These are phyloP conservation scores for Atrichornis clamosus DNA, from an alignment of 2,113 vertebrate species.

Conservation along the genomic window DNA sequence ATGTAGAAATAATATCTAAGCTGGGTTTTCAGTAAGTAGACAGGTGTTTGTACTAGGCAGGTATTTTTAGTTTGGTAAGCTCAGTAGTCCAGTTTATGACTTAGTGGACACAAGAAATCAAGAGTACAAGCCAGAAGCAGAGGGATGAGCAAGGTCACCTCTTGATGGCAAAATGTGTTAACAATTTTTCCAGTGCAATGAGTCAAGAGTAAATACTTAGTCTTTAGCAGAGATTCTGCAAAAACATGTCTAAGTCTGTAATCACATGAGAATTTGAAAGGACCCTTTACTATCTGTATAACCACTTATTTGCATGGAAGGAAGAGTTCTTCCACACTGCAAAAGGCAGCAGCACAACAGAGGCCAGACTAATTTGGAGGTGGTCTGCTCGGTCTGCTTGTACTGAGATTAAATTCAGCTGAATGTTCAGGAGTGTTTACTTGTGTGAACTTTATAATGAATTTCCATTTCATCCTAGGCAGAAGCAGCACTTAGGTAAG, in stretches of 20 bases:
- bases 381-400: neutral
- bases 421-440: neutral
- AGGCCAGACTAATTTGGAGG: neutral
- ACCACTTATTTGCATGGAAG: rapidly evolving
- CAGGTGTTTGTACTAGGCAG: neutral
- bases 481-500: neutral
- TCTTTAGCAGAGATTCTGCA: neutral
- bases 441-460: neutral
- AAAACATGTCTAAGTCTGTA: neutral
- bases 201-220: neutral
- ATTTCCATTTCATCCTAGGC: neutral
- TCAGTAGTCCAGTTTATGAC: neutral
- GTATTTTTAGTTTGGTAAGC: neutral
- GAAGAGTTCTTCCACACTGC: neutral
- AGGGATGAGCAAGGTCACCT: neutral
- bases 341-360: neutral
- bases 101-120: neutral
- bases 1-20: neutral
- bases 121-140: neutral
- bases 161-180: neutral
- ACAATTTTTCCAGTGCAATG: neutral
- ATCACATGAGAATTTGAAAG: neutral
- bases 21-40: neutral
- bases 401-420: neutral
- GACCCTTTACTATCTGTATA: neutral